These are phyloP conservation scores for Microcebus jonahi DNA, from an alignment of 2,113 vertebrate species.

Conservation along the genomic window DNA sequence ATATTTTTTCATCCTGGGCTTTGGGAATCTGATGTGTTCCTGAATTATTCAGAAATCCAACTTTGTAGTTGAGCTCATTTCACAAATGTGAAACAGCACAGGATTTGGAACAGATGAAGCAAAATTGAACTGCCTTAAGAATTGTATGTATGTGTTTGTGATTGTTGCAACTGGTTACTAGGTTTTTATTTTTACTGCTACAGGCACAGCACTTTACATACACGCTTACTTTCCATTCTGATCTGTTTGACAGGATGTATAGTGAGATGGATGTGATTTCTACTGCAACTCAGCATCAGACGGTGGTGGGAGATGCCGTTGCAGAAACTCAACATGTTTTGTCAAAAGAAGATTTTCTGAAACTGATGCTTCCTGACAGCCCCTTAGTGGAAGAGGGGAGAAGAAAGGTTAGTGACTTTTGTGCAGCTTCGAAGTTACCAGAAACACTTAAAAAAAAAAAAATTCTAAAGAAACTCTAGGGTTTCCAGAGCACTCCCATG, in stretches of 20 bases:
- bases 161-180: fast-evolving
- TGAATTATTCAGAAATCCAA: slow-evolving; percentile 56
- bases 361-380: slow-evolving; percentile 92
- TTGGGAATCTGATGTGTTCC: not conserved
- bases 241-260: slow-evolving; percentile 88
- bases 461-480: not conserved
- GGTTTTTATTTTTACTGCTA: not conserved
- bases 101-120: not conserved
- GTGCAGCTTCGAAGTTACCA: not conserved
- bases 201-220: fast-evolving
- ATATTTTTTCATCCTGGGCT: not conserved
- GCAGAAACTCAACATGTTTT: slow-evolving; percentile 89
- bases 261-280: slow-evolving; percentile 85
- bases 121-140: not conserved
- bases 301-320: slow-evolving; percentile 81
- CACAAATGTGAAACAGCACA: not conserved
- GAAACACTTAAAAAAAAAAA: not conserved
- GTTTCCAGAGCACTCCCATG: not conserved
- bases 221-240: not conserved
- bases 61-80: slow-evolving; percentile 16
- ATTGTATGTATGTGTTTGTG: fast-evolving
- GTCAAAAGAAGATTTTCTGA: slow-evolving; percentile 95
- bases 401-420: slow-evolving; percentile 90
- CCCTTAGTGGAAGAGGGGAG: slow-evolving; percentile 89
- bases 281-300: slow-evolving; percentile 85